phyloP scores from a whole-genome alignment of 35 echinoderm and acorn worm species.

The Heliocidaris tuberculata region DNA sequence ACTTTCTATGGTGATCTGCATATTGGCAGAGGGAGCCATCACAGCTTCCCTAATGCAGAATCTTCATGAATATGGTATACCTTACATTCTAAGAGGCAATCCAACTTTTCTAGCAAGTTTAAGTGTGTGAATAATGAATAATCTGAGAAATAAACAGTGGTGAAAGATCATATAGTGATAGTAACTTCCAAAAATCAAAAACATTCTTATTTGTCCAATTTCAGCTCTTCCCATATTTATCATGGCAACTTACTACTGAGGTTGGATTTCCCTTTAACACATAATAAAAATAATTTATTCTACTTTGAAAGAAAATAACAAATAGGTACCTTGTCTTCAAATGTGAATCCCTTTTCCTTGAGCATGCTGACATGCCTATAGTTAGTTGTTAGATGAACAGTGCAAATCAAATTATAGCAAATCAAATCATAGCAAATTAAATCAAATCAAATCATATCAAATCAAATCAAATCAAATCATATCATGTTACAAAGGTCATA shows the following conservation, averaged over 20 bases:
- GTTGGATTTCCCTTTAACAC: neutral
- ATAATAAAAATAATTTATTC: too few species aligned
- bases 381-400: conserved; percentile 43
- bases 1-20: too few species aligned
- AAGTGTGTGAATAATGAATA: too few species aligned
- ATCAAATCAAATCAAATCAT: neutral
- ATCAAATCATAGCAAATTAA: conserved; percentile 14
- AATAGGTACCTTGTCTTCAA: conserved; percentile 40
- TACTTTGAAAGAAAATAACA: neutral
- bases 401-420: neutral
- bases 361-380: conserved; percentile 40
- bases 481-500: neutral
- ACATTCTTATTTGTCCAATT: too few species aligned
- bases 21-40: too few species aligned
- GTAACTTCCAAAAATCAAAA: too few species aligned
- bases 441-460: neutral
- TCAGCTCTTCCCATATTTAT: neutral
- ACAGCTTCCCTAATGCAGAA: too few species aligned
- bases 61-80: too few species aligned
- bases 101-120: too few species aligned
- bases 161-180: too few species aligned
- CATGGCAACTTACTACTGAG: neutral
- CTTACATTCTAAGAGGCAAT: too few species aligned
- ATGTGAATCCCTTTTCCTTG: conserved; percentile 6
- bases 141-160: too few species aligned